Evolutionary conservation across 1,140 invertebrate genomes (phyloP), one percentile per base, ranked within the genome.

Genomic region (Hermetia illucens): DNA sequence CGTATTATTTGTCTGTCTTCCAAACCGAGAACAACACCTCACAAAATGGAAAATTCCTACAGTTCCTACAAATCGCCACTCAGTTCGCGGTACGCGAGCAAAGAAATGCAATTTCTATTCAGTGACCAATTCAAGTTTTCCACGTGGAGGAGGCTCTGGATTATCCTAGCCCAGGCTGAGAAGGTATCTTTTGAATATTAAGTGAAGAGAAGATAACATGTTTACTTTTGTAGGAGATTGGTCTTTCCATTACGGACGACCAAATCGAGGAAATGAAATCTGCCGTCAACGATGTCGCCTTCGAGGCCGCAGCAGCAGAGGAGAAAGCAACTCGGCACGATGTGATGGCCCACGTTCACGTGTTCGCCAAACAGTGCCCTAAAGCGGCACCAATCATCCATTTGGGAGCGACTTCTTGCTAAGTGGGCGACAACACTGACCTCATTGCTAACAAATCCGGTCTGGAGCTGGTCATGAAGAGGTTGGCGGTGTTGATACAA

Each of bases 291-390:
- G 76, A 90, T 44, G 88, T 98, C 39, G 88, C 99, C 59, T 95
- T 92, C 52, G 69, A 69, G 4, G 71, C 70, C 2, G 91, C 86
- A 1, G 78, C 79, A 0, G 72, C 74, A 21, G 89, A 97, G 55
- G 96, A 99, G 65, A 78, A 77, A 41, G 63, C 72, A 25, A 82
- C 86, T 0, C 73, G 93, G 5, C 96, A 99, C 63, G 95, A 99
- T 63, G 95, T 98, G 1, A 98, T 99, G 95, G 95, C 95, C 0
- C 95, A 99, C 59, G 87, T 98, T 1, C 90, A 96, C 48, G 80
- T 90, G 4, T 93, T 94, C 52, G 88, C 79, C 2, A 67, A 73
- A 22, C 72, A 74, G 12, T 98, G 95, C 56, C 91, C 92, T 0
- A 67, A 65, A 35, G 93, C 95, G 1, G 88, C 89, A 0, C 81